These are phyloP conservation scores for Rynchops niger DNA, from an alignment of 2,113 vertebrate genomes.

Conservation along the genomic window DNA sequence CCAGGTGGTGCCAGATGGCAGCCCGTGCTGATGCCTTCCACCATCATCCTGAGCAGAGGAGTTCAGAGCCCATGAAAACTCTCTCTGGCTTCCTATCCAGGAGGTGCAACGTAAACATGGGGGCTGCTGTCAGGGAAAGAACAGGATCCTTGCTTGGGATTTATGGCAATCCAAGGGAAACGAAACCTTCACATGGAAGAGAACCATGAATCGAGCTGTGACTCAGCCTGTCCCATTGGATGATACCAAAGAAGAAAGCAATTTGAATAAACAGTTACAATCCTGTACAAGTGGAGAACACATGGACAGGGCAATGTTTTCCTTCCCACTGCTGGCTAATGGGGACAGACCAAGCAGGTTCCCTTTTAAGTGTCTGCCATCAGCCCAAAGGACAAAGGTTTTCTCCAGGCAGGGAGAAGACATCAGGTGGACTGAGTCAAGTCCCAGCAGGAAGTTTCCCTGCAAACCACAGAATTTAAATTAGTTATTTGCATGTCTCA, in stretches of 20 bases:
- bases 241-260: not conserved
- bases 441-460: not conserved
- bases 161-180: not conserved
- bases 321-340: not conserved
- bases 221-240: not conserved
- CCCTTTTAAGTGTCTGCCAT: not conserved
- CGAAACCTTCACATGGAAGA: not conserved
- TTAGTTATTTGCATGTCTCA: not conserved
- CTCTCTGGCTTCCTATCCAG: not conserved
- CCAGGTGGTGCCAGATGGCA: not conserved
- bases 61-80: not conserved
- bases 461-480: conserved; percentile 9
- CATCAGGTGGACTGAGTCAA: not conserved
- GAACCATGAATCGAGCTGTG: not conserved
- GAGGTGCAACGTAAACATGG: not conserved
- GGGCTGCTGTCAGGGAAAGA: not conserved
- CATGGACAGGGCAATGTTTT: not conserved
- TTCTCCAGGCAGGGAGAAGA: not conserved
- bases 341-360: not conserved
- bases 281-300: not conserved
- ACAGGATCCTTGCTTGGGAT: not conserved
- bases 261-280: not conserved
- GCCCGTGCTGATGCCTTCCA: not conserved
- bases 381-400: not conserved
- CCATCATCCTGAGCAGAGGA: not conserved